Evolutionary conservation across 2,797 vertebrate genomes (phyloP), one percentile per base, ranked within the genome.

Genomic region (Parambassis ranga): DNA sequence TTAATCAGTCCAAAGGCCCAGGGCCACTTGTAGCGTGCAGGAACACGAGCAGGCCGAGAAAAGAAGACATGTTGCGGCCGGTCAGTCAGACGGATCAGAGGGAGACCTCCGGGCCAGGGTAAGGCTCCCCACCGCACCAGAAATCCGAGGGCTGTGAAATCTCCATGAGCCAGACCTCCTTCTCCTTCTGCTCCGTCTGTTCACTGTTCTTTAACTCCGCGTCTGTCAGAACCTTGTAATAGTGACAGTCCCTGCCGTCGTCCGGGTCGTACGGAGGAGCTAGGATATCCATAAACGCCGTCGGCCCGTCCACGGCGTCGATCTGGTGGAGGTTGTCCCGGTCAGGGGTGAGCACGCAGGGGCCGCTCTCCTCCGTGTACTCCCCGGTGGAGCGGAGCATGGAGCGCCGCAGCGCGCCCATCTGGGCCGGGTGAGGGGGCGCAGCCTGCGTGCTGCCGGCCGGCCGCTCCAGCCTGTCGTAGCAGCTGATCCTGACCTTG

Each of bases 211-310:
- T 65, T 0, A 30, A 70, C 36, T 89, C 75, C 2, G 46, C 33
- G 0, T 78, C 87, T 0, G 77, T 43, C 49, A 79, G 49, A 6
- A 95, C 83, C 61, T 92, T 90, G 88, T 95, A 98, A 64, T 98
- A 98, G 85, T 98, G 96, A 64, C 96, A 98, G 92, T 98, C 96
- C 26, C 96, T 89, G 35, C 95, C 96, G 24, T 95, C 91, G 39
- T 95, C 95, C 3, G 95, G 95, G 89, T 96, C 95, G 86, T 98
- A 98, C 26, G 97, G 97, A 1, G 96, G 97, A 18, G 97, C 95
- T 65, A 98, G 79, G 74, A 98, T 95, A 85, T 98, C 96, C 83
- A 98, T 91, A 82, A 98, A 98, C 23, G 96, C 96, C 6, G 95
- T 94, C 2, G 96, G 96, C 1, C 96, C 96, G 58, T 95, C 95